Percentiles rank a stretch among this genome's conserved stretches.
These are phyloP conservation scores for Creontiades dilutus DNA, from an alignment of 2,888 invertebrate species.

Conservation along the genomic window DNA sequence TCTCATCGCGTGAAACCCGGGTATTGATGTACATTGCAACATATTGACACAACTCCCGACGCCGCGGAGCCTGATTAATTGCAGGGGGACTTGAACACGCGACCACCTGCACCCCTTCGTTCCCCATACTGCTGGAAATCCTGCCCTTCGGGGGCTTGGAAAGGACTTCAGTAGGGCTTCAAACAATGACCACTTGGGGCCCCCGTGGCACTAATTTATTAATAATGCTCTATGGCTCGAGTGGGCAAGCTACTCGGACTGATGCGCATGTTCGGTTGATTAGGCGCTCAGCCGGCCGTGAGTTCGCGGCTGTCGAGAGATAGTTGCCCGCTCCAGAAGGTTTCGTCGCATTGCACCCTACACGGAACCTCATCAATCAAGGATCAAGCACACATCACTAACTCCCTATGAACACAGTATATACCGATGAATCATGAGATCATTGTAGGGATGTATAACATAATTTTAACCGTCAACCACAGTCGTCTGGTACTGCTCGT, in stretches of 20 bases:
- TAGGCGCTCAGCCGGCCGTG: constrained; percentile 50
- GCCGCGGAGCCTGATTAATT: constrained; percentile 60
- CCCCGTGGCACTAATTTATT: constrained; percentile 38
- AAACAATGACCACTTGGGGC: constrained; percentile 54
- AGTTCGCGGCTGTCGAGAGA: constrained; percentile 11
- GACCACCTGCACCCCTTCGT: constrained; percentile 49
- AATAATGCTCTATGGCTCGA: constrained; percentile 36
- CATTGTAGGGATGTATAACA: neutral
- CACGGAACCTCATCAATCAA: constrained; percentile 2
- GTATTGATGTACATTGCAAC: constrained; percentile 50
- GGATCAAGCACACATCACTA: constrained; percentile 28
- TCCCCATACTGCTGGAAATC: neutral
- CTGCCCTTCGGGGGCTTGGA: neutral
- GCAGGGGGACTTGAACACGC: constrained; percentile 46
- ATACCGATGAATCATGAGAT: neutral
- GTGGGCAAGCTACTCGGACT: neutral
- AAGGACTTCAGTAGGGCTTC: constrained; percentile 13
- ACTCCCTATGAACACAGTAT: neutral
- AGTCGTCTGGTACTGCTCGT: neutral
- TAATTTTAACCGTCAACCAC: neutral
- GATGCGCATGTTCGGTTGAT: constrained; percentile 57
- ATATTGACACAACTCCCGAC: constrained; percentile 60
- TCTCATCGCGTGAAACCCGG: neutral
- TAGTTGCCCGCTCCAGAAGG: constrained; percentile 5
- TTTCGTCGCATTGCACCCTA: neutral